Percentiles rank a stretch among this genome's conserved stretches.
Conservation (phyloP, 2,113 vertebrate species). For the Oenanthe oenanthe region DNA sequence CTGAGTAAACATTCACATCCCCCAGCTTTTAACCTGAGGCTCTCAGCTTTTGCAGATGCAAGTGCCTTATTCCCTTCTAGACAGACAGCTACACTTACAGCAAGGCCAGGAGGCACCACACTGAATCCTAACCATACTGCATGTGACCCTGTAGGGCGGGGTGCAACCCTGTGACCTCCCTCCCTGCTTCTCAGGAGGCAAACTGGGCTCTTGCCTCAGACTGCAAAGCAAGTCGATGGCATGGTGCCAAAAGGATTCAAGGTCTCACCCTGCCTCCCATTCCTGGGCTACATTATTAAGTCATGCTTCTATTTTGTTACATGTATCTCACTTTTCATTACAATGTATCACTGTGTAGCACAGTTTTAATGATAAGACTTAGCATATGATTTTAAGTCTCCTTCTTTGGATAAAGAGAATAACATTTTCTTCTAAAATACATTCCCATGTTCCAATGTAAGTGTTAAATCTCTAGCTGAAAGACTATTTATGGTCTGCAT, state of each 20-base stretch:
- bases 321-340: not conserved
- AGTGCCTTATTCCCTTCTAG: not conserved
- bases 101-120: not conserved
- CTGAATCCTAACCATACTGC: not conserved
- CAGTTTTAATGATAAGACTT: not conserved
- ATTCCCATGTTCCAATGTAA: not conserved
- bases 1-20: not conserved
- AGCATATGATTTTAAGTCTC: not conserved
- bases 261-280: not conserved
- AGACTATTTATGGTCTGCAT: not conserved
- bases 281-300: not conserved
- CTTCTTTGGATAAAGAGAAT: not conserved
- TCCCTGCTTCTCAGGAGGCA: not conserved
- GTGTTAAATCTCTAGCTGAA: not conserved
- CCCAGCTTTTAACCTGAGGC: not conserved
- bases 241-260: not conserved
- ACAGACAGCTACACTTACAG: not conserved
- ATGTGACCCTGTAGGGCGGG: not conserved
- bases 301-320: not conserved
- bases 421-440: not conserved
- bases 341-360: not conserved
- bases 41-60: not conserved
- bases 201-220: not conserved
- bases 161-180: not conserved
- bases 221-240: not conserved